phyloP scores from a whole-genome alignment of 2,113 vertebrate genomes.

The Tangachromis dhanisi region DNA sequence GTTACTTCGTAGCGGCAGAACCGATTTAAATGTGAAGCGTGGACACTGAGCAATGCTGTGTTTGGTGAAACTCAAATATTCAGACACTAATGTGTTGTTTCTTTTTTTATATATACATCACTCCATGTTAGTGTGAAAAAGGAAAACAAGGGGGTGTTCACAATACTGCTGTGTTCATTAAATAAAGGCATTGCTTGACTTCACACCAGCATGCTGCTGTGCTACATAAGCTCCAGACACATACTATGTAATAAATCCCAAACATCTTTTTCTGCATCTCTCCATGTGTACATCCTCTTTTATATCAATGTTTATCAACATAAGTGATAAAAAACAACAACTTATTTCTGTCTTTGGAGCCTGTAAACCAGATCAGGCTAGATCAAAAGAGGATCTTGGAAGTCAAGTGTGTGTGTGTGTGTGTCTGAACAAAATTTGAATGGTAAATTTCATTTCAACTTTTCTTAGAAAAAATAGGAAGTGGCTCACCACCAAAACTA shows the following conservation, averaged over 20 bases:
- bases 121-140: background rate
- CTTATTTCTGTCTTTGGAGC: background rate
- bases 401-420: background rate
- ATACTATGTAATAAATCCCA: background rate
- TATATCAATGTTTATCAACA: background rate
- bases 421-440: background rate
- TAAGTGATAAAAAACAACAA: background rate
- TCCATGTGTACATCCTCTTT: background rate
- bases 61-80: background rate
- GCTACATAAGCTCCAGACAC: background rate
- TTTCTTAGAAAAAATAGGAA: constrained; percentile 11
- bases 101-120: background rate
- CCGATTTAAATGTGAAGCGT: background rate
- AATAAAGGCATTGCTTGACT: background rate
- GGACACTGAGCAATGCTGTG: background rate
- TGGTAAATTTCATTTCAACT: constrained; percentile 7
- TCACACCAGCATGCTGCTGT: background rate
- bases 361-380: background rate
- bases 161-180: background rate
- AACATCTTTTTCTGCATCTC: background rate
- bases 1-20: background rate
- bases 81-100: background rate
- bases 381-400: background rate
- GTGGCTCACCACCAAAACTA: background rate
- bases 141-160: background rate